These are phyloP conservation scores for Pangasius macronema DNA, from an alignment of 2,797 vertebrate genomes.

Conservation along the genomic window DNA sequence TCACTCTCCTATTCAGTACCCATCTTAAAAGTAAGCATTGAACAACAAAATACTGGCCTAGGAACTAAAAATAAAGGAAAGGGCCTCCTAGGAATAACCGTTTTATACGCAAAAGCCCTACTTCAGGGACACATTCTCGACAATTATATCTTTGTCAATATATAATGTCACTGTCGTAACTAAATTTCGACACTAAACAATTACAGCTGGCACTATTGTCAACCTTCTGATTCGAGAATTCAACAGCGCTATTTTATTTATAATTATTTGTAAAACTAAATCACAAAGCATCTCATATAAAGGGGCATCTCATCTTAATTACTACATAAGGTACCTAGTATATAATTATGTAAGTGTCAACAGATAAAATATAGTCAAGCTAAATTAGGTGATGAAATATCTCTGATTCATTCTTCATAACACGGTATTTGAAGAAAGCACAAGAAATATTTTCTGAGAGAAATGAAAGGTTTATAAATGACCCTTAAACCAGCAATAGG, in stretches of 20 bases:
- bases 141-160: too few species aligned
- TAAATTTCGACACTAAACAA: too few species aligned
- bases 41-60: background rate
- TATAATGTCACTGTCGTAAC: too few species aligned
- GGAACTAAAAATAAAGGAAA: background rate
- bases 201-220: background rate
- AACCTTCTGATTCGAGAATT: background rate
- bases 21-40: background rate
- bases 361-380: background rate
- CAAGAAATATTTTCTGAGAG: background rate
- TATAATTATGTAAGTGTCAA: background rate
- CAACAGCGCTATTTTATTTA: too few species aligned
- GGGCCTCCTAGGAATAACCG: background rate
- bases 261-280: too few species aligned
- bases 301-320: background rate
- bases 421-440: background rate
- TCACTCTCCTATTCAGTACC: background rate
- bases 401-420: background rate
- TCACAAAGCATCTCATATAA: too few species aligned
- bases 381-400: slow-evolving; percentile 2
- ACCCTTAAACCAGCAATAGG: background rate
- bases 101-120: background rate
- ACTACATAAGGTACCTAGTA: too few species aligned
- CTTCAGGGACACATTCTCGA: too few species aligned
- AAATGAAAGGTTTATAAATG: slow-evolving; percentile 14